Conservation (phyloP, 1,140 invertebrate species). For the Drosophila simulans region DNA sequence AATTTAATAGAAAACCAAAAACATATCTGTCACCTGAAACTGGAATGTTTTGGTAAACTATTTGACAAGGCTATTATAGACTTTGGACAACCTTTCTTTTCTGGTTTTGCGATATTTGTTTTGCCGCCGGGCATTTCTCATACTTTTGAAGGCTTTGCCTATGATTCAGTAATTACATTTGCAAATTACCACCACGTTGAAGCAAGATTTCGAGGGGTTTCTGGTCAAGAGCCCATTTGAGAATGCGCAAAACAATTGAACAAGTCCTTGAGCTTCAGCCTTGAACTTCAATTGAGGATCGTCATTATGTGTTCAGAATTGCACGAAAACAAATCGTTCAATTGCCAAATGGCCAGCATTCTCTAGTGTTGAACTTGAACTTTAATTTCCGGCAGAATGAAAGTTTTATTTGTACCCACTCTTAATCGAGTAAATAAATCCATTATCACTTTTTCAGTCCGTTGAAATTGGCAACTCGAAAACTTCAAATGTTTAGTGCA, state of each 20-base stretch:
- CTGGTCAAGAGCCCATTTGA: conserved; percentile 16
- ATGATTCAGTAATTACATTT: conserved; percentile 75
- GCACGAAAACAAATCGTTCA: conserved; percentile 17
- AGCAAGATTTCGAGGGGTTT: conserved; percentile 35
- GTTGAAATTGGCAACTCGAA: conserved; percentile 14
- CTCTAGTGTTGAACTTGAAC: conserved; percentile 28
- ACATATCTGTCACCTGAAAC: conserved; percentile 22
- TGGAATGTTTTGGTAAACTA: conserved; percentile 13
- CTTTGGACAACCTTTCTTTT: conserved; percentile 25
- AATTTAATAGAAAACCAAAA: conserved; percentile 2
- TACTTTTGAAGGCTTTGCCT: conserved; percentile 30
- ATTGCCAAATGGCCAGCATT: conserved; percentile 16
- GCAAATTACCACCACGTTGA: conserved; percentile 47
- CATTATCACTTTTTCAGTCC: conserved; percentile 23
- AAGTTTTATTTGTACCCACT: conserved; percentile 12
- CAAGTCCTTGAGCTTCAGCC: conserved; percentile 38
- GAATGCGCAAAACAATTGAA: conserved; percentile 31
- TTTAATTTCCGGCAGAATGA: conserved; percentile 26
- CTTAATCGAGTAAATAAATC: conserved; percentile 19
- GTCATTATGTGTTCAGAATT: conserved; percentile 29
- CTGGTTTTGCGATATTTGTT: conserved; percentile 12
- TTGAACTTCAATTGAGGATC: conserved; percentile 45
- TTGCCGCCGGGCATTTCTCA: conserved; percentile 24
- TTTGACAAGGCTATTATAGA: conserved; percentile 28
- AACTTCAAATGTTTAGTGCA: not conserved